Conservation (phyloP, 92 coral and sea anemone species). For the Epizoanthus illoricatus region DNA sequence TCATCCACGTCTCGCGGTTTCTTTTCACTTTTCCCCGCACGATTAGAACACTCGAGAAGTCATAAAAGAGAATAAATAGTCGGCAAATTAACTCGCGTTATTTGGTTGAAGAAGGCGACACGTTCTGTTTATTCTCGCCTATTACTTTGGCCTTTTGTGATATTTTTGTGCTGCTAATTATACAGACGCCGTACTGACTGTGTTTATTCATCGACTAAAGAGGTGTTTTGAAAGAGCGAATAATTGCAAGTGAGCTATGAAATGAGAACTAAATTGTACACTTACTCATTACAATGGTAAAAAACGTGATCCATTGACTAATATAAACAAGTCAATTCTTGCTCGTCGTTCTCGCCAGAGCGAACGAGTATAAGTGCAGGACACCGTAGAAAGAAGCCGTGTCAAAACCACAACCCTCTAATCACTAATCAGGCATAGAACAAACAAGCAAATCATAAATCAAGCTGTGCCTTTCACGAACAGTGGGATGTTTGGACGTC, state of each 20-base stretch:
- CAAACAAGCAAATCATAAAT: conserved; percentile 32
- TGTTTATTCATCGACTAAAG: conserved; percentile 44
- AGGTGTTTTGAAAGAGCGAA: conserved; percentile 27
- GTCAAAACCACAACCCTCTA: conserved; percentile 34
- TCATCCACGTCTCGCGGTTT: neutral
- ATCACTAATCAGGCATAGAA: conserved; percentile 37
- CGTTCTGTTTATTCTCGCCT: conserved; percentile 38
- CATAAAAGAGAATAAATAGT: too few species aligned
- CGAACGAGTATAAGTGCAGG: neutral
- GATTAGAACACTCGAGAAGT: neutral
- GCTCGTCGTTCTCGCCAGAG: neutral
- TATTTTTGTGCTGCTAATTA: conserved; percentile 34
- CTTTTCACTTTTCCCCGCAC: neutral
- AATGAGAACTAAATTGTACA: conserved; percentile 8
- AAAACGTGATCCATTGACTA: conserved; percentile 15
- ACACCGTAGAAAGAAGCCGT: conserved; percentile 4
- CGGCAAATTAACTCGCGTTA: conserved; percentile 26
- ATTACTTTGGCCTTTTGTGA: conserved; percentile 30
- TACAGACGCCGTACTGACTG: conserved; percentile 41
- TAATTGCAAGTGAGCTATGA: conserved; percentile 13
- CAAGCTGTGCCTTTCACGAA: conserved; percentile 22
- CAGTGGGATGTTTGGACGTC: conserved; percentile 16
- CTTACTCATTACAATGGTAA: neutral
- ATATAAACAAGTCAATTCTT: conserved; percentile 12
- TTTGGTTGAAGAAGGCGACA: conserved; percentile 23